Base-by-base conservation (phyloP, 2,888 invertebrate genomes). In the Ypsolopha sequella region DNA sequence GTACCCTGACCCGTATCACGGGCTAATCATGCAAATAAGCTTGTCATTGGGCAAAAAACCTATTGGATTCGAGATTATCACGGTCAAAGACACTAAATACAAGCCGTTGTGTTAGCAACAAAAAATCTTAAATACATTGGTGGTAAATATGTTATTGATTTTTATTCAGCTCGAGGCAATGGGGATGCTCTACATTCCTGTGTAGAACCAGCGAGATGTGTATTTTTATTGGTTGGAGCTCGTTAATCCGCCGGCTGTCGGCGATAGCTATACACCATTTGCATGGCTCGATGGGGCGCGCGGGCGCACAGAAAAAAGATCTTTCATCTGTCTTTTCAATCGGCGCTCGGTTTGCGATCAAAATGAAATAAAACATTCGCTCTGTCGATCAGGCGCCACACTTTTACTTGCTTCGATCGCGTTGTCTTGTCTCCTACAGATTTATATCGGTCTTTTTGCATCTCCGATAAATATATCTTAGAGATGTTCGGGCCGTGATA, bases 351-450 rank as follows among this genome's bases (percentile, higher is more conserved):
- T 65, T 68, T 74, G 69, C 57, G 61, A 61, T 57, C 55, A 54
- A 57, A 57, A 72, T 70, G 73, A 75, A 75, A 68, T 72, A 68
- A 70, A 68, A 65, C 60, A 62, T 60, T 67, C 62, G 67, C 62
- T 65, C 69, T 74, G 70, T 73, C 73, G 67, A 75, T 75, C 68
- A 62, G 66, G 70, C 76, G 73, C 78, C 73, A 76, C 76, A 78
- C 80, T 82, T 81, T 80, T 79, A 77, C 77, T 78, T 63, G 64
- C 70, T 69, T 67, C 65, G 64, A 69, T 69, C 68, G 65, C 65
- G 66, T 68, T 67, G 65, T 60, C 68, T 66, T 68, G 65, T 65
- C 67, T 69, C 63, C 62, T 56, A 70, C 68, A 68, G 71, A 78
- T 77, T 73, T 69, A 70, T 76, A 73, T 76, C 74, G 70, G 60